A percentile compares a stretch with the other conserved stretches of the same genome.
These are phyloP conservation scores for Balanococcus diminutus DNA, from an alignment of 2,888 invertebrate species.

Conservation along the genomic window DNA sequence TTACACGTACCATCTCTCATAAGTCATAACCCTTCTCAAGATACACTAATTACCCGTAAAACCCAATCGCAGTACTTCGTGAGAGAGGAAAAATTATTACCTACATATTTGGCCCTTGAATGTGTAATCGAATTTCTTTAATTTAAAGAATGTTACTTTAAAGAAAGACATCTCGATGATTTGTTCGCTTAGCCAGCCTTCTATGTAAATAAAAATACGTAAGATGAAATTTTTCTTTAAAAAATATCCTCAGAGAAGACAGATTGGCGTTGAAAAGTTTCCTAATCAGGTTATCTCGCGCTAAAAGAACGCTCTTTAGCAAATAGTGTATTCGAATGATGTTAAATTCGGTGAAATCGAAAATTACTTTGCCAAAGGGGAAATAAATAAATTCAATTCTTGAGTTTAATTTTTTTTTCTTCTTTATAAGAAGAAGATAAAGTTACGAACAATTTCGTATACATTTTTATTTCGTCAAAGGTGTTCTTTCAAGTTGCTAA, in stretches of 20 bases:
- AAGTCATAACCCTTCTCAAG: no score
- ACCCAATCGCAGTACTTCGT: no score
- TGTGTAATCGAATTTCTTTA: not conserved
- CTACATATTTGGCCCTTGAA: not conserved
- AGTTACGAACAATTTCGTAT: not conserved
- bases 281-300: not conserved
- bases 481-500: not conserved
- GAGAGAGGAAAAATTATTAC: no score
- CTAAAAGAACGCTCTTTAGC: not conserved
- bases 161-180: not conserved
- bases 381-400: not conserved
- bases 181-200: not conserved
- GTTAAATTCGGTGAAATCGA: not conserved
- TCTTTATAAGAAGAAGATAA: not conserved
- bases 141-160: not conserved
- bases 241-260: not conserved
- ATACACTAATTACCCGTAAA: no score
- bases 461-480: not conserved
- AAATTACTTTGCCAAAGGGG: not conserved
- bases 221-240: not conserved
- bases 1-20: not conserved
- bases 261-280: constrained; percentile 8
- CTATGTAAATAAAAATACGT: not conserved
- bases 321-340: not conserved
- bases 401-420: not conserved